Conservation (phyloP, 2,797 vertebrate species). For the Brachyalestes nurse region DNA sequence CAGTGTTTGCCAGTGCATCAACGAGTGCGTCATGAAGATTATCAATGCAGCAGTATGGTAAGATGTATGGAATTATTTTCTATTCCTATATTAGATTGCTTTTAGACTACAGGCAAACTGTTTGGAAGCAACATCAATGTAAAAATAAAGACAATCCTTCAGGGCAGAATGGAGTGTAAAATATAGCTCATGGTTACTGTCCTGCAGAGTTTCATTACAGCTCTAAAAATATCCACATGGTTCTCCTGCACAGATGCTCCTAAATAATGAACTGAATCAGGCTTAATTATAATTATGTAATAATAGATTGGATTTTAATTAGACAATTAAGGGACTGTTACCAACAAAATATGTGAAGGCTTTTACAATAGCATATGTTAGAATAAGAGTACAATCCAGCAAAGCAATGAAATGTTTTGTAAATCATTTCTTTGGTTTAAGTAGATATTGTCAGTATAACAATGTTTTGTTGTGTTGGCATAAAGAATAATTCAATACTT, state of each 20-base stretch:
- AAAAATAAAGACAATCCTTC: neutral
- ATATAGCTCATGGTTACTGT: neutral
- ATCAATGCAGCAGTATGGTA: constrained; percentile 91
- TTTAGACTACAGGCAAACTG: neutral
- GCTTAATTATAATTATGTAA: neutral
- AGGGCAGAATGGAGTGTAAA: neutral
- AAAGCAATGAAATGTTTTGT: neutral
- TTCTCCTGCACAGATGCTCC: neutral
- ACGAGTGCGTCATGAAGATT: constrained; percentile 92
- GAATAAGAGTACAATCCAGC: no score
- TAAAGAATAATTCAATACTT: no score
- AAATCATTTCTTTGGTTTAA: no score
- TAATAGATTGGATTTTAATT: no score
- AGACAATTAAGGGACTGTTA: no score
- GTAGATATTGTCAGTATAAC: no score
- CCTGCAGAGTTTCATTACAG: neutral
- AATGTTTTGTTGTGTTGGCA: no score
- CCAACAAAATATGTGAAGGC: no score
- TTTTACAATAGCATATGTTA: neutral
- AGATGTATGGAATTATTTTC: constrained; percentile 52
- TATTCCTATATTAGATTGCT: neutral
- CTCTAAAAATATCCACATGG: neutral
- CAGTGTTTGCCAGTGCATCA: constrained; percentile 89
- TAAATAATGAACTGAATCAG: neutral
- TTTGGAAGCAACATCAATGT: neutral